Conservation (phyloP, 1,140 invertebrate genomes). For the Protaetia brevitarsis region DNA sequence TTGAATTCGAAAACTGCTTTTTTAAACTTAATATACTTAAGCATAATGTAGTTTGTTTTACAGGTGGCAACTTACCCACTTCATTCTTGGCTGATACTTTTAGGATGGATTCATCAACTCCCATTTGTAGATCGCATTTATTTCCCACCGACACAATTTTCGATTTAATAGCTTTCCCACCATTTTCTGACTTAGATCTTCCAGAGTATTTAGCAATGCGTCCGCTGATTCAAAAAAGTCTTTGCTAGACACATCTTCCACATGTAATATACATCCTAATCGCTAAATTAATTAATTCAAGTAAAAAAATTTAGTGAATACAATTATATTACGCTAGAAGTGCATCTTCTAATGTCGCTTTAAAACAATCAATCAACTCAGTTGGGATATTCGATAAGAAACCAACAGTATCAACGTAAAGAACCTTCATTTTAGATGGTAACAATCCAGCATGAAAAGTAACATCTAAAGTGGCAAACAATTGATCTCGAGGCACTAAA, state of each 20-base stretch:
- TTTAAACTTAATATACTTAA: no score
- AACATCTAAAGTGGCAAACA: slow-evolving; percentile 91
- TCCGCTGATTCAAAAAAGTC: slow-evolving; percentile 66
- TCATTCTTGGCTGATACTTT: slow-evolving; percentile 54
- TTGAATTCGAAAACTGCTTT: no score
- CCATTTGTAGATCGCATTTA: slow-evolving; percentile 66
- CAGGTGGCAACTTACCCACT: slow-evolving; percentile 52
- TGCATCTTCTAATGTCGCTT: slow-evolving; percentile 81
- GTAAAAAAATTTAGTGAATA: slow-evolving; percentile 31
- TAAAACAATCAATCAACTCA: slow-evolving; percentile 78
- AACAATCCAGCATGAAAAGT: slow-evolving; percentile 71
- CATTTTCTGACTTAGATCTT: slow-evolving; percentile 55
- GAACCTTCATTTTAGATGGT: slow-evolving; percentile 64
- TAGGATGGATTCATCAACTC: slow-evolving; percentile 42
- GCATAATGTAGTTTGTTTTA: no score
- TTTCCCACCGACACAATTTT: slow-evolving; percentile 78
- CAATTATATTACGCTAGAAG: slow-evolving; percentile 55
- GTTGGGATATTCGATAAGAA: slow-evolving; percentile 88
- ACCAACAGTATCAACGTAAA: slow-evolving; percentile 87
- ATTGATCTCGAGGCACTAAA: slow-evolving; percentile 69
- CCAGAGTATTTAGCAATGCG: slow-evolving; percentile 67
- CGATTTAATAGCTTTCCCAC: slow-evolving; percentile 50
- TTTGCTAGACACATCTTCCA: slow-evolving; percentile 80
- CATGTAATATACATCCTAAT: slow-evolving; percentile 76
- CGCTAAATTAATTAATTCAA: slow-evolving; percentile 42